Evolutionary conservation across 2,797 vertebrate genomes (phyloP).

Genomic region (Helostoma temminkii): DNA sequence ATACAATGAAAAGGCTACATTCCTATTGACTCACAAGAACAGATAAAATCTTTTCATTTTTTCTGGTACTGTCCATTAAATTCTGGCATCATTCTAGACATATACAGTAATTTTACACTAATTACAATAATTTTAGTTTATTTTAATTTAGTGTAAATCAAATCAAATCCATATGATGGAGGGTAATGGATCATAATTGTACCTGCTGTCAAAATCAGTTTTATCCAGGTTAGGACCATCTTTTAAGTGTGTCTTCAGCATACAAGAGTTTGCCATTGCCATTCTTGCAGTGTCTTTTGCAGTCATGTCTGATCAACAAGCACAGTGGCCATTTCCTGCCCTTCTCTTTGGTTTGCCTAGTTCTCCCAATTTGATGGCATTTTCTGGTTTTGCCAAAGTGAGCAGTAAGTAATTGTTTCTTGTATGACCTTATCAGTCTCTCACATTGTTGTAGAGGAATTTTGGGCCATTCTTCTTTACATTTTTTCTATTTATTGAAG

Average conservation of each 20-base stretch:
- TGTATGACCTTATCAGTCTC: no score
- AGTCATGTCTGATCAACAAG: background rate
- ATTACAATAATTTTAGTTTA: no score
- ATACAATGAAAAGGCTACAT: background rate
- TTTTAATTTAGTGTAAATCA: background rate
- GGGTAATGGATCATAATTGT: no score
- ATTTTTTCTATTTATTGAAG: no score
- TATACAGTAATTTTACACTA: background rate
- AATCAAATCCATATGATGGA: background rate
- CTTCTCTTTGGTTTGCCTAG: background rate
- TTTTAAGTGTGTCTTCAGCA: background rate
- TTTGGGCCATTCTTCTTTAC: no score
- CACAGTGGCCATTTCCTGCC: background rate
- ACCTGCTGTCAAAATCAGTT: background rate
- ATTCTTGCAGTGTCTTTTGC: no score
- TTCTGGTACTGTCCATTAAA: constrained; percentile 4
- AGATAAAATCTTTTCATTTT: constrained; percentile 3
- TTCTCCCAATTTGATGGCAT: background rate
- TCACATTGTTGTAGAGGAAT: no score
- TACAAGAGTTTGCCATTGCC: background rate
- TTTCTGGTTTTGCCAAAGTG: background rate
- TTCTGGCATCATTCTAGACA: constrained; percentile 38
- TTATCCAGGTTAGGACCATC: background rate
- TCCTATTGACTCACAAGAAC: background rate
- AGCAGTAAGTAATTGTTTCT: no score